Conservation (phyloP, 2,888 invertebrate species). For the Euplagia quadripunctaria region DNA sequence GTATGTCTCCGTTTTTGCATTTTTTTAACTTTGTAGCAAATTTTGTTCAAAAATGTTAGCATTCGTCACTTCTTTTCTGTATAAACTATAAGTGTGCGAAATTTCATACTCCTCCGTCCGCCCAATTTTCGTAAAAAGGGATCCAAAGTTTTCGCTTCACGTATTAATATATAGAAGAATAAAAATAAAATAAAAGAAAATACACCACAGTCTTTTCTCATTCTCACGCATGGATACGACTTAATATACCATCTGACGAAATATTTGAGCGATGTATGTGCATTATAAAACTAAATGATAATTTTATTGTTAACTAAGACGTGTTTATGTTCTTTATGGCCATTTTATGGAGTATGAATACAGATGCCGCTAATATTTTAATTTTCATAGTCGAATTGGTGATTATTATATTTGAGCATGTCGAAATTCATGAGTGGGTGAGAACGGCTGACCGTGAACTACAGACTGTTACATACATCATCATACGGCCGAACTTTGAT, state of each 20-base stretch:
- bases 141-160: too few relatives aligned
- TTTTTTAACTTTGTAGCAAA: too few relatives aligned
- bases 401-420: background rate
- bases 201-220: conserved; percentile 22
- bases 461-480: background rate
- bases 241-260: conserved; percentile 26
- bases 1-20: too few relatives aligned
- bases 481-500: too few relatives aligned
- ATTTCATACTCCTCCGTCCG: too few relatives aligned
- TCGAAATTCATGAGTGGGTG: background rate
- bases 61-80: too few relatives aligned
- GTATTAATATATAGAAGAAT: too few relatives aligned
- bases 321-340: conserved; percentile 20
- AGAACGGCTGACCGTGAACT: too few relatives aligned
- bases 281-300: conserved; percentile 18
- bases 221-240: conserved; percentile 44
- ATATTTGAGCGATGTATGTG: conserved; percentile 12
- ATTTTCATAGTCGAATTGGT: background rate
- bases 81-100: conserved; percentile 55
- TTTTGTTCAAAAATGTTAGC: too few relatives aligned
- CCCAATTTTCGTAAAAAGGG: too few relatives aligned
- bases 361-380: background rate
- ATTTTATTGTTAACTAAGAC: conserved; percentile 15
- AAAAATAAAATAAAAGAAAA: background rate
- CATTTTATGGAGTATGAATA: conserved; percentile 17